These are phyloP conservation scores for Argopecten irradians DNA, from an alignment of 1,140 invertebrate genomes.

Conservation along the genomic window DNA sequence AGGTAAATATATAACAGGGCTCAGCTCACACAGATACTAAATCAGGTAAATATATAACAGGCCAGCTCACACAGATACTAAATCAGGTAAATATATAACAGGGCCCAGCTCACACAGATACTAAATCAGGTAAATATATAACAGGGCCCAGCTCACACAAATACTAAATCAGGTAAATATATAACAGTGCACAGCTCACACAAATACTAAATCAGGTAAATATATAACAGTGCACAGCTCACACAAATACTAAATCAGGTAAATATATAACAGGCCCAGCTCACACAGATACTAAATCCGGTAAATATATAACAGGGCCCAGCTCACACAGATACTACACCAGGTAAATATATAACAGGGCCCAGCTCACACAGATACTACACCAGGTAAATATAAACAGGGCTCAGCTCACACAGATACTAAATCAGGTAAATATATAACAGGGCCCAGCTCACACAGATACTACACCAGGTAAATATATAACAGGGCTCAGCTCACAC, in stretches of 20 bases:
- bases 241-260: no score
- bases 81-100: no score
- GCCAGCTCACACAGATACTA: background rate
- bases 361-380: constrained; percentile 85
- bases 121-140: constrained; percentile 85
- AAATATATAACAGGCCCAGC: no score
- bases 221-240: constrained; percentile 37
- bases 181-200: constrained; percentile 83
- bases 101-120: constrained; percentile 83
- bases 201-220: constrained; percentile 87
- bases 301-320: constrained; percentile 66
- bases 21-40: constrained; percentile 85
- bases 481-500: background rate
- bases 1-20: no score
- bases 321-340: background rate
- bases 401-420: background rate
- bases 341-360: no score
- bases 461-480: constrained; percentile 87
- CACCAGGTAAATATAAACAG: constrained; percentile 82
- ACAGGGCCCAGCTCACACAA: background rate
- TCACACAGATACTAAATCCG: constrained; percentile 87
- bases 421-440: no score
- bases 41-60: constrained; percentile 81
- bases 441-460: constrained; percentile 83
- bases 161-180: no score